These are phyloP conservation scores for Tadarida brasiliensis DNA, from an alignment of 2,797 vertebrate genomes.

Conservation along the genomic window DNA sequence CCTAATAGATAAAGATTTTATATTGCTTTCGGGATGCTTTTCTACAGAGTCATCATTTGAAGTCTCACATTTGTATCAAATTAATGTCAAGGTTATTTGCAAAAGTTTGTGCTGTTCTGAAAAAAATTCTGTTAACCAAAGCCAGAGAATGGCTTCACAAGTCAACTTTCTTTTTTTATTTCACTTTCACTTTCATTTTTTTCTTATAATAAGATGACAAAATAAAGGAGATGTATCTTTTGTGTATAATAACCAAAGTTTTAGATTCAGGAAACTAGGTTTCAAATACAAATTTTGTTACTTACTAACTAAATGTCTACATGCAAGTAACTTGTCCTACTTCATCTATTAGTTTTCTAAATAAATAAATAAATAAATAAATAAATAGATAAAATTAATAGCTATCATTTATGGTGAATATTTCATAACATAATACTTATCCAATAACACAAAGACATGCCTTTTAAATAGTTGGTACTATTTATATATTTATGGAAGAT, in stretches of 20 bases:
- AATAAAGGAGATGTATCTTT: background rate
- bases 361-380: background rate
- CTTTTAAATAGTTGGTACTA: background rate
- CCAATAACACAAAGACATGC: background rate
- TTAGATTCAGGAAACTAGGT: background rate
- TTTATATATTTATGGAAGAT: background rate
- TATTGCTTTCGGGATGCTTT: conserved; percentile 60
- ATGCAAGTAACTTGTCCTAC: background rate
- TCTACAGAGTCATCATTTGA: conserved; percentile 48
- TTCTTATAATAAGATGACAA: background rate
- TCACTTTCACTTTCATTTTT: background rate
- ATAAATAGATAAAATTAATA: background rate
- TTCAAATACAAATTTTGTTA: background rate
- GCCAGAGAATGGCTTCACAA: background rate
- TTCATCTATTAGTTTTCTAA: background rate
- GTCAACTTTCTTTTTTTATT: background rate
- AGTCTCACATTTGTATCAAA: conserved; percentile 50
- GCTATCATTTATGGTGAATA: background rate
- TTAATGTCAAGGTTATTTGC: conserved; percentile 60
- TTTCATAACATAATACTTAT: background rate
- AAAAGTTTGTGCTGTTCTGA: background rate
- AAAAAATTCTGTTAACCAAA: conserved; percentile 26
- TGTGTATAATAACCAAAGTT: background rate
- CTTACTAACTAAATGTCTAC: background rate
- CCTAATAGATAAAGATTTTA: conserved; percentile 67